Conservation (phyloP, 1,140 invertebrate species). For the Lepidurus packardi region DNA sequence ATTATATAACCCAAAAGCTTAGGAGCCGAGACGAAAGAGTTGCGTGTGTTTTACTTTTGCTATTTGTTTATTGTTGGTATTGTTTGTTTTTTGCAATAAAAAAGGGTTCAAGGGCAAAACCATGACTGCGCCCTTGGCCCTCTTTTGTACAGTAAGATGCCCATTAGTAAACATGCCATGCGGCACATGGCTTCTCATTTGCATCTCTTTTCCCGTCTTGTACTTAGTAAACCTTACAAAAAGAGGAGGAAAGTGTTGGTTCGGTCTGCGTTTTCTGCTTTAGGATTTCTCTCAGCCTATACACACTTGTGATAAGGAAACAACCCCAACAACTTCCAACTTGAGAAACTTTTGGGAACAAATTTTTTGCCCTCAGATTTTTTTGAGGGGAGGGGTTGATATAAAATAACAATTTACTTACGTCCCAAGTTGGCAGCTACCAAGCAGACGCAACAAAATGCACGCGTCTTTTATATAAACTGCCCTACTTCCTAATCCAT, state of each 20-base stretch:
- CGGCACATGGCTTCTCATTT: constrained; percentile 10
- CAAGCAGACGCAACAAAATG: background rate
- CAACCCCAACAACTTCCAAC: no score
- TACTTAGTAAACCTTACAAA: background rate
- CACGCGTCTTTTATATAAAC: background rate
- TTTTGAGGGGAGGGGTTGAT: no score
- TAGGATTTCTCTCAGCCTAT: no score
- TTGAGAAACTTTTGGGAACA: no score
- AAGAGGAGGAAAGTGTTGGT: background rate
- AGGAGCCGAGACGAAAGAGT: background rate
- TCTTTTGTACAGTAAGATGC: background rate
- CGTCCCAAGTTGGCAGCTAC: background rate
- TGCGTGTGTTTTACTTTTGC: background rate
- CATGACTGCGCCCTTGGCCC: background rate
- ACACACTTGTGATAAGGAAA: no score
- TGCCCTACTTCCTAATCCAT: constrained; percentile 21
- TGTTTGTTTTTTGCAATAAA: background rate
- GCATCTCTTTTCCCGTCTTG: background rate
- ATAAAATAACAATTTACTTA: no score
- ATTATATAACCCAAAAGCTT: no score
- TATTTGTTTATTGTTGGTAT: background rate
- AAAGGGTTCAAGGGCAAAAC: background rate
- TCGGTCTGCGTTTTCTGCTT: no score
- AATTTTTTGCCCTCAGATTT: no score
- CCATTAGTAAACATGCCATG: constrained; percentile 16